phyloP scores from a whole-genome alignment of 2,113 vertebrate genomes.

The Loxodonta africana region DNA sequence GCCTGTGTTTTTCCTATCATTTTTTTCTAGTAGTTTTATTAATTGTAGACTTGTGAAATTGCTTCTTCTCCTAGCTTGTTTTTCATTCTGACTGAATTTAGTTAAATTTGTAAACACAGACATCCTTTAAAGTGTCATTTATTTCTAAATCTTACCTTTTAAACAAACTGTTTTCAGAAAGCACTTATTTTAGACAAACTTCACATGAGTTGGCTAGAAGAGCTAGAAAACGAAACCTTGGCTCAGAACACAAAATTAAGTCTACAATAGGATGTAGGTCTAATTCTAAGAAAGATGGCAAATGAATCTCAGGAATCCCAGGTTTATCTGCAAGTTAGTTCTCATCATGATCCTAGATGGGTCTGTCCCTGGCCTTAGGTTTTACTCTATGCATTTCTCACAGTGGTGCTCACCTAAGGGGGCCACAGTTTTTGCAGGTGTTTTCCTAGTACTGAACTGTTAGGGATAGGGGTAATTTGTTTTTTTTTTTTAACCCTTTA shows the following conservation, averaged over 20 bases:
- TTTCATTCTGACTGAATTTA: not conserved
- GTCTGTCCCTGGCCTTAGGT: not conserved
- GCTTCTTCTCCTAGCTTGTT: not conserved
- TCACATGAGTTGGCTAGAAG: not conserved
- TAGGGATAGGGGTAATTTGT: not conserved
- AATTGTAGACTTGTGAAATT: not conserved
- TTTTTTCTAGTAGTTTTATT: not conserved
- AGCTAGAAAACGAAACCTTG: not conserved
- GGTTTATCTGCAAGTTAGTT: not conserved
- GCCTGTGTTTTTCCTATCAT: not conserved
- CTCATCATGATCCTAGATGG: too few relatives aligned
- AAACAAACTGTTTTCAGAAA: not conserved
- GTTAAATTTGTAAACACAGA: not conserved
- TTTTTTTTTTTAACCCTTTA: not conserved
- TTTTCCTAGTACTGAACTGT: not conserved
- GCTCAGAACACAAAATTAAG: not conserved
- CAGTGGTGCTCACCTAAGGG: fast-evolving
- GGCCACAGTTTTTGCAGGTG: not conserved
- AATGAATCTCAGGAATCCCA: not conserved
- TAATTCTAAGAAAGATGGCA: too few relatives aligned
- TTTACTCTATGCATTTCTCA: not conserved
- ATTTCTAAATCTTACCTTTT: not conserved
- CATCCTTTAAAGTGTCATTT: not conserved
- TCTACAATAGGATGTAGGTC: not conserved
- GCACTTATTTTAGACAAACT: not conserved